Percentiles rank a stretch among this genome's conserved stretches.
Conservation (phyloP, 2,113 vertebrate genomes). For the Balaeniceps rex region DNA sequence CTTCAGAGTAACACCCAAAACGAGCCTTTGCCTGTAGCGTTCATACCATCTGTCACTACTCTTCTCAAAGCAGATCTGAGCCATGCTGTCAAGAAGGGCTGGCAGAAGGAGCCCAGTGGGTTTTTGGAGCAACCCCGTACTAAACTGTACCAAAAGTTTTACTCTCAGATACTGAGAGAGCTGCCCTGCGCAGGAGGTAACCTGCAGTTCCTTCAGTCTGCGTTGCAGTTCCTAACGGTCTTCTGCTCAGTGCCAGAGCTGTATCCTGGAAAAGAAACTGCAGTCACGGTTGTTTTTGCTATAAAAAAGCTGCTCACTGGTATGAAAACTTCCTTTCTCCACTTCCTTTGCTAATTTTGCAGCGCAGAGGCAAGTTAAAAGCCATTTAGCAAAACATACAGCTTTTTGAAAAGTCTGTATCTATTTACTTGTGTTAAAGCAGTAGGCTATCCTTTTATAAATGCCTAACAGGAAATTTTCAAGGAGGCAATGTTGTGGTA, state of each 20-base stretch:
- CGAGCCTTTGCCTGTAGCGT: slow-evolving; percentile 54
- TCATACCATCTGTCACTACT: slow-evolving; percentile 75
- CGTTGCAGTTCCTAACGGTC: slow-evolving; percentile 76
- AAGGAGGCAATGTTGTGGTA: neutral
- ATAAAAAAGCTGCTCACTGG: slow-evolving; percentile 82
- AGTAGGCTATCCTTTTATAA: neutral
- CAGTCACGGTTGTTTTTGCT: slow-evolving; percentile 72
- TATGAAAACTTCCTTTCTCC: slow-evolving; percentile 58
- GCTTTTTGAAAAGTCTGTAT: neutral
- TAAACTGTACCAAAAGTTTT: slow-evolving; percentile 78
- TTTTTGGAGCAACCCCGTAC: slow-evolving; percentile 7
- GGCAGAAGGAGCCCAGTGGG: neutral
- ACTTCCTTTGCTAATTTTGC: neutral
- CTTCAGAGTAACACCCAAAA: slow-evolving; percentile 8
- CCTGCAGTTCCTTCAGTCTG: slow-evolving; percentile 74
- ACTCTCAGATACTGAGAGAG: slow-evolving; percentile 79
- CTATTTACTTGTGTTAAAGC: neutral
- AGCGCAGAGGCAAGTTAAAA: neutral
- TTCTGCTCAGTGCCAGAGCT: slow-evolving; percentile 75
- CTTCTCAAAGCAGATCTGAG: slow-evolving; percentile 83
- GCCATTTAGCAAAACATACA: neutral
- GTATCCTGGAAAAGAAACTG: slow-evolving; percentile 57
- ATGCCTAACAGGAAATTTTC: neutral
- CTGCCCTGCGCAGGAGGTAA: slow-evolving; percentile 68
- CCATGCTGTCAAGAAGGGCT: neutral